Percentiles rank a stretch among this genome's conserved stretches.
These are phyloP conservation scores for Quadriops clusia DNA, from an alignment of 2,888 invertebrate genomes.

Conservation along the genomic window DNA sequence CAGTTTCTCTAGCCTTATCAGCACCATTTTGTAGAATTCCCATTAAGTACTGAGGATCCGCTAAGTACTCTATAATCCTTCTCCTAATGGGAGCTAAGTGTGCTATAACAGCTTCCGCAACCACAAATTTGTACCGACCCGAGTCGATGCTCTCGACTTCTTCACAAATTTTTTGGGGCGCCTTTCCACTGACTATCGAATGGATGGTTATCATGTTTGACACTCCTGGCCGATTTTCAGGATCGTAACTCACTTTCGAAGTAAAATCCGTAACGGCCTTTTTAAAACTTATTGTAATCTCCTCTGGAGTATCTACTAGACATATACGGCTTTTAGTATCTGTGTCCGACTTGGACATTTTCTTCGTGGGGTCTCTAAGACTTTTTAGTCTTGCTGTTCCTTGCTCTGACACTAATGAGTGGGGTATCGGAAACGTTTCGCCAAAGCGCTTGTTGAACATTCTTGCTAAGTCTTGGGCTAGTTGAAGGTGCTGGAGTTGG, in stretches of 20 bases:
- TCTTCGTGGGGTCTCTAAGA: slow-evolving; percentile 73
- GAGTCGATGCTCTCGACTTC: slow-evolving; percentile 36
- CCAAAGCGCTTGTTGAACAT: slow-evolving; percentile 72
- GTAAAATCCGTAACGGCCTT: slow-evolving; percentile 87
- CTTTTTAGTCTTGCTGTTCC: slow-evolving; percentile 61
- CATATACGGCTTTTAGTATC: slow-evolving; percentile 69
- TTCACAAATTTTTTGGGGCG: slow-evolving; percentile 54
- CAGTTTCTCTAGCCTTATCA: slow-evolving; percentile 43
- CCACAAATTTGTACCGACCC: slow-evolving; percentile 54
- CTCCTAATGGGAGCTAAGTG: slow-evolving; percentile 58
- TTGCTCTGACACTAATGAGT: slow-evolving; percentile 51
- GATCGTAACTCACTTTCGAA: slow-evolving; percentile 61
- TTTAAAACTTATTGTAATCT: slow-evolving; percentile 59
- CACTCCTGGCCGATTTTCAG: slow-evolving; percentile 69
- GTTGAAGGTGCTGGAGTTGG: slow-evolving; percentile 79
- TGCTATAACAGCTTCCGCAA: slow-evolving; percentile 62
- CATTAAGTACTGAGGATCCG: slow-evolving; percentile 50
- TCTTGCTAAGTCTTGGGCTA: slow-evolving; percentile 67
- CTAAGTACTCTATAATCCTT: slow-evolving; percentile 44
- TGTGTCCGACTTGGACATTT: slow-evolving; percentile 95
- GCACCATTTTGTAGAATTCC: slow-evolving; percentile 47
- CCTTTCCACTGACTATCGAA: slow-evolving; percentile 55
- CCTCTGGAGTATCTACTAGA: slow-evolving; percentile 62
- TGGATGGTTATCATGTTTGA: slow-evolving; percentile 81
- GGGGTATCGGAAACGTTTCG: slow-evolving; percentile 65